Percentiles rank a stretch among this genome's conserved stretches.
Evolutionary conservation across 2,888 invertebrate genomes (phyloP).

Genomic region (Aproaerema taeniolella): DNA sequence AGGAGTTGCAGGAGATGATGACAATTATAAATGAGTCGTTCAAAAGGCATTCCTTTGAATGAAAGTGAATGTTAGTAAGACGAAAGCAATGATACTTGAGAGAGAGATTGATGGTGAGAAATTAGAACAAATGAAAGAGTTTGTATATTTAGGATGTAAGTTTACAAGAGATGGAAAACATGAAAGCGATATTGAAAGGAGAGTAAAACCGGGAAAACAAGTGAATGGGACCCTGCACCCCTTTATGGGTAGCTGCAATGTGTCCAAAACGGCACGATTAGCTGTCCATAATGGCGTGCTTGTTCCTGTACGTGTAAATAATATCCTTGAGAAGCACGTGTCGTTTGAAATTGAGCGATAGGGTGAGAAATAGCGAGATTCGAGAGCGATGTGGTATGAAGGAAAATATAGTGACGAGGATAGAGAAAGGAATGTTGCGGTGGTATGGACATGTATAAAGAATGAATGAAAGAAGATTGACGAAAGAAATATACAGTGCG

Average conservation of each 20-base stretch:
- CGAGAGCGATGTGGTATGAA: too few species aligned
- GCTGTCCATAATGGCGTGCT: background rate
- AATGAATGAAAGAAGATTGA: too few species aligned
- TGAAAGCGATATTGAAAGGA: background rate
- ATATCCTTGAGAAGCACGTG: too few species aligned
- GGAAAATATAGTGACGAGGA: too few species aligned
- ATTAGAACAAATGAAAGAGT: background rate
- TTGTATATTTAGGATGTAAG: conserved; percentile 17
- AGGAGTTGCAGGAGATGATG: conserved; percentile 5
- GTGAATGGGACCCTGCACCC: background rate
- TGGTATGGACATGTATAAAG: too few species aligned
- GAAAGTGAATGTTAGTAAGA: conserved; percentile 6
- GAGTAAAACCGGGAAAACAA: background rate
- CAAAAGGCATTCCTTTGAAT: background rate
- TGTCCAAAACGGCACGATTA: background rate
- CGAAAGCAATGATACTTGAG: background rate
- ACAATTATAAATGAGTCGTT: conserved; percentile 1
- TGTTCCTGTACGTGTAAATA: too few species aligned
- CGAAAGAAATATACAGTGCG: too few species aligned
- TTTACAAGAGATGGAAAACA: conserved; percentile 16
- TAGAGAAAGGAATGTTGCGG: too few species aligned
- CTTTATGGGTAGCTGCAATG: background rate
- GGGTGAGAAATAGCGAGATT: too few species aligned
- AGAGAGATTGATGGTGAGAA: background rate
- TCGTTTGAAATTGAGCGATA: too few species aligned